Percentiles rank a stretch among this genome's conserved stretches.
phyloP scores from a whole-genome alignment of 2,888 invertebrate species.

The Noctua fimbriata region DNA sequence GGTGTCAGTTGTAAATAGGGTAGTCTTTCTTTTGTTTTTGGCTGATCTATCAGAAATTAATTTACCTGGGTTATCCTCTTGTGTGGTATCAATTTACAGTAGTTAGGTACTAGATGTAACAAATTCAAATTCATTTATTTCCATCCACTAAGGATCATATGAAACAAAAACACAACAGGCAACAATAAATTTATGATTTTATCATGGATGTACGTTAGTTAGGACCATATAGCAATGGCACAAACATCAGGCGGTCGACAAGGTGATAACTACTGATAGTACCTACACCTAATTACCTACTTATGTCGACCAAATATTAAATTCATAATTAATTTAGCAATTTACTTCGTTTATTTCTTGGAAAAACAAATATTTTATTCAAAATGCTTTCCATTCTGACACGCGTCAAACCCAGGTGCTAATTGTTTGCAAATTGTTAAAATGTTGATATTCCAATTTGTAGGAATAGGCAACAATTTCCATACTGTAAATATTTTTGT shows the following conservation, averaged over 20 bases:
- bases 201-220: neutral
- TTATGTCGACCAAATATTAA: neutral
- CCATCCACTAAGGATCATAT: no score
- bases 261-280: neutral
- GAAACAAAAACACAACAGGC: no score
- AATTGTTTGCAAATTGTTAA: conserved; percentile 56
- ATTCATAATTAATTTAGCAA: conserved; percentile 1
- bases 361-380: conserved; percentile 14
- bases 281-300: neutral
- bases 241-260: neutral
- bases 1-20: no score
- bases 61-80: neutral
- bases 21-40: neutral
- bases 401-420: conserved; percentile 47
- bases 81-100: neutral
- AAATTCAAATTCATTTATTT: no score
- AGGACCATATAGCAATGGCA: neutral
- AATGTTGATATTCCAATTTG: conserved; percentile 44
- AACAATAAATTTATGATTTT: no score
- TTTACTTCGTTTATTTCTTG: neutral
- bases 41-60: neutral
- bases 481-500: conserved; percentile 44
- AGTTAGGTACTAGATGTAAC: neutral
- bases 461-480: conserved; percentile 43
- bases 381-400: conserved; percentile 28